Base-by-base conservation (phyloP, 2,113 vertebrate species). In the Struthio camelus region DNA sequence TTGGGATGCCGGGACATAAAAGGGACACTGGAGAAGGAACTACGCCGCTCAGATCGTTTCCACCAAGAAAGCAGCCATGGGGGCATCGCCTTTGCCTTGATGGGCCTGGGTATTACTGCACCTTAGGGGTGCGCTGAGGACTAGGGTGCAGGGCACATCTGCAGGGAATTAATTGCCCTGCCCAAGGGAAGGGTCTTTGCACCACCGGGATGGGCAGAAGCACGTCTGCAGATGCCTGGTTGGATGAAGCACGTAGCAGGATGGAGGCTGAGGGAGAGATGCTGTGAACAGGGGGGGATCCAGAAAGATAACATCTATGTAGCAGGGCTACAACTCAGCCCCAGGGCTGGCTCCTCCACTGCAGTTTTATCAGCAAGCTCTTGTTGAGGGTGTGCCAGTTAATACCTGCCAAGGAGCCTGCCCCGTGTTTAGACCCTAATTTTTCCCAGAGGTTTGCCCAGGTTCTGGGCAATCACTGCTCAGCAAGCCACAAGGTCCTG, bases 271-370 rank as follows among this genome's bases (percentile, higher is more conserved):
- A 27, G 42, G 85, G 61, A 3, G 1, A 9, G 44, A n/a, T 27
- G 0, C 20, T 11, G 16, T 0, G 50, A 4, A 7, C n/a, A 0
- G 3, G 7, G 34, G 15, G 12, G 10, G 18, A 79, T 34, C 10
- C 3, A 30, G 34, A 25, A 54, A 7, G 71, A 9, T 44, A 42
- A 48, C 18, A 19, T 30, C 66, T 46, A 0, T 0, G 28, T 13
- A 44, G 40, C 1, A 1, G 14, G 46, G 28, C 2, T 4, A 19
- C 10, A n/a, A 8, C 9, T 18, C 34, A 12, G 10, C 42, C 1
- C 2, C 24, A 8, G 30, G 48, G 9, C 46, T 66, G 72, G 44
- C 6, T 23, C 5, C 50, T 36, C 56, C 3, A 1, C 42, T 20
- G 24, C 44, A 32, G 38, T 53, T 53, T 6, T 25, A 70, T 38